Evolutionary conservation across 2,797 vertebrate species (phyloP), one percentile per base, ranked within the genome.

Genomic region (Petrocephalus schoutedeni): DNA sequence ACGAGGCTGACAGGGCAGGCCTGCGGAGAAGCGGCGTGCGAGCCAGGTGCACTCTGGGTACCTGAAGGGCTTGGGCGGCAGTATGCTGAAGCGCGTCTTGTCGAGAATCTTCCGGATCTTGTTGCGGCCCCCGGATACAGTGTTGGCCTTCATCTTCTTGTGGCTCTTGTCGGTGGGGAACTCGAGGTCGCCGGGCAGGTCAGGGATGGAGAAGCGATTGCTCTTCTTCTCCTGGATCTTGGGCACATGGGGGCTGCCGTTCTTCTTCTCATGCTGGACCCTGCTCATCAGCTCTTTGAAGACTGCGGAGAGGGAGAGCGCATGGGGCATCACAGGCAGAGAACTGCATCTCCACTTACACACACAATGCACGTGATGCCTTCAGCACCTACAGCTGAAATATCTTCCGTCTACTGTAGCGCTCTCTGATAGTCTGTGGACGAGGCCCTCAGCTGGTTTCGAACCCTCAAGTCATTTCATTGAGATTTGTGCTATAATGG

Each of bases 201-300:
- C 97, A 0, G 97, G 96, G 91, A 99, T 98, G 88, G 98, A 99
- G 51, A 98, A 97, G 86, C 98, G 98, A 90, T 98, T 98, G 92
- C 95, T 97, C 90, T 98, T 99, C 93, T 98, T 98, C 92, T 99
- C 98, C 88, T 98, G 97, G 92, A 98, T 98, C 95, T 98, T 99
- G 7, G 98, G 98, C 90, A 98, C 97, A 93, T 99, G 97, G 53
- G 97, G 97, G 54, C 96, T 94, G 9, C 97, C 97, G 4, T 97
- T 97, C 85, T 95, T 96, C 93, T 98, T 98, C 92, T 99, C 98
- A 0, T 98, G 97, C 36, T 95, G 90, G 59, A 98, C 95, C 87
- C 97, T 95, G 95, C 94, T 97, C 49, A 98, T 96, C 89, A 99
- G 96, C 90, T 99, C 98, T 93, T 99, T 99, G 91, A 99, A 99